Evolutionary conservation across 2,797 vertebrate species (phyloP), one percentile per base, ranked within the genome.

Genomic region (Gambelia wislizenii): DNA sequence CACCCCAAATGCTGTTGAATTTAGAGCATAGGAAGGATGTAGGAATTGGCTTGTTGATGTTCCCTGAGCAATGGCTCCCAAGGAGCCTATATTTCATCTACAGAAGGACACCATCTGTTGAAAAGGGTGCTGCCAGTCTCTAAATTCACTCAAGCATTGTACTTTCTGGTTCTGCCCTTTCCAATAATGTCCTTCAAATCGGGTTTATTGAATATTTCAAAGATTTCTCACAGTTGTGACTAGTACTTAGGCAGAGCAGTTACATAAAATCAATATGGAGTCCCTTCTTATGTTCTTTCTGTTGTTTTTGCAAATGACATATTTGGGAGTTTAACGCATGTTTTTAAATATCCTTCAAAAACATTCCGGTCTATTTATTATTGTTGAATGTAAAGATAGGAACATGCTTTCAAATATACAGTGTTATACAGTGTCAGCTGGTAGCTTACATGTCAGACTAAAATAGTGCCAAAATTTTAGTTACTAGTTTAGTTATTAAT

Each of bases 41-140:
- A 52, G 67, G 90, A 94, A 94, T 95, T 93, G 84, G 89, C 84
- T 85, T 90, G 79, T 91, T 94, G 91, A 87, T 93, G 64, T 92
- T 95, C 44, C 89, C 90, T 90, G 76, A 92, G 30, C 83, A 94
- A 94, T 94, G 95, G 85, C 77, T 95, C 92, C 91, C 94, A 92
- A 36, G 87, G 91, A 94, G 80, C 90, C 91, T 88, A 3, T 93
- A 87, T 93, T 91, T 95, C 94, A 93, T 94, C 92, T 92, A 87
- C 92, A 42, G 76, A 89, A 92, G 89, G 93, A 95, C 92, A 91
- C 94, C 95, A 93, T 94, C 93, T 95, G 95, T 82, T 94, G 90
- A 90, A 93, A 93, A 94, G 72, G 87, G 89, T 91, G 69, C 89
- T 91, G 93, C 92, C 93, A 90, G 90, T 91, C 84, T 80, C 80